phyloP scores from a whole-genome alignment of 2,888 invertebrate genomes.

The Petrolisthes manimaculis region DNA sequence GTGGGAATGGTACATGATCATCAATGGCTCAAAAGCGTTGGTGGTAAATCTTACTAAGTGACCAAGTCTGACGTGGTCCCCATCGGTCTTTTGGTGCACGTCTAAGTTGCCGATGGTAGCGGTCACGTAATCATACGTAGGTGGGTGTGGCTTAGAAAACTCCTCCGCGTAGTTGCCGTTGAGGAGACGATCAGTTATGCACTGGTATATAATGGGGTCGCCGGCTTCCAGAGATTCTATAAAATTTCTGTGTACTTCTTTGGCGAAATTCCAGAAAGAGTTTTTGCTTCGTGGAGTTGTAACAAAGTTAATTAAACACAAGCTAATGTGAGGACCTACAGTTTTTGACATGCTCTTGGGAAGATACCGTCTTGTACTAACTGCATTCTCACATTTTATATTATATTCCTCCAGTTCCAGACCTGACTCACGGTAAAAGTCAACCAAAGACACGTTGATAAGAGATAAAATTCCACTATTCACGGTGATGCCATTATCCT shows the following conservation, averaged over 20 bases:
- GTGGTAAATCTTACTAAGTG: background rate
- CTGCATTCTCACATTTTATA: background rate
- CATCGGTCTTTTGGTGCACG: background rate
- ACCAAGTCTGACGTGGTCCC: background rate
- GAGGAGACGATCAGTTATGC: background rate
- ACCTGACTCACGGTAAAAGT: background rate
- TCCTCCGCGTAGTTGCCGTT: background rate
- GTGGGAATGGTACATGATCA: background rate
- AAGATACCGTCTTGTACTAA: background rate
- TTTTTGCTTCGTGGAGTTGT: background rate
- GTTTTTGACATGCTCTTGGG: background rate
- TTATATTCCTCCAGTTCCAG: background rate
- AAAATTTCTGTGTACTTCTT: background rate
- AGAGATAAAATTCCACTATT: background rate
- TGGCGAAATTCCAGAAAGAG: background rate
- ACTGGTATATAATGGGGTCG: background rate
- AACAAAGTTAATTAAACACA: background rate
- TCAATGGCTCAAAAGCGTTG: background rate
- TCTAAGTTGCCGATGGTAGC: background rate
- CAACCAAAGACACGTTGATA: background rate
- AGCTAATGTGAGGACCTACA: background rate
- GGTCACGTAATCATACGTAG: background rate
- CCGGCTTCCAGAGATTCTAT: background rate
- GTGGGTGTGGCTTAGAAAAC: background rate
- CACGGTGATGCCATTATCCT: background rate